Base-by-base conservation (phyloP, 2,113 vertebrate species). In the Alligator mississippiensis region DNA sequence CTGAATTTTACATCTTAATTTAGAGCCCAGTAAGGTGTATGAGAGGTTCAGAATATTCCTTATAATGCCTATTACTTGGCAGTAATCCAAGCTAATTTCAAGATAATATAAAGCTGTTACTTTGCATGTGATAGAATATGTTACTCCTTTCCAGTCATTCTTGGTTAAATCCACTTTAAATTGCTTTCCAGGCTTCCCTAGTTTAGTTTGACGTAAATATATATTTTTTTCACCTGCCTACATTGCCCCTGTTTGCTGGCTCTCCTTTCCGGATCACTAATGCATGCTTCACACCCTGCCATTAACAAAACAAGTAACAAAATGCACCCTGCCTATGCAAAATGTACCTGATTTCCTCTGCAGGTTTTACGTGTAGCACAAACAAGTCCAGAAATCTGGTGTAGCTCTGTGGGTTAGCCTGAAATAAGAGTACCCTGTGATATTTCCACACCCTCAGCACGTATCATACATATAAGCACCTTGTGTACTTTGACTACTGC, bases 211-310 rank as follows among this genome's bases (percentile, higher is more conserved):
- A 77, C 62, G 22, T 2, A 18, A 83, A 54, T 8, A 2, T 0
- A 10, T 1, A 0, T 9, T 2, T 13, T 79, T 30, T 59, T 55
- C 1, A 0, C 19, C 38, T 58, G n/a, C 58, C 1, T 10, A 22
- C 60, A 1, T n/a, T 16, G 34, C 59, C 24, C 34, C 72, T 24
- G 34, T 34, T 3, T 27, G 5, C 64, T 57, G 18, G 6, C 19
- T 19, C 58, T 24, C 24, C 28, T 85, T 70, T 38, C 58, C 58
- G 28, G 27, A 16, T 24, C 2, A 24, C 38, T 38, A 21, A 21
- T 38, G 30, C 11, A 57, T 38, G 47, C 58, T 12, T 47, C 81
- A 63, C n/a, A 27, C 2, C 15, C 61, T 54, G 8, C 34, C n/a
- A 0, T 0, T 22, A 27, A 59, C 27, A 19, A 64, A 79, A 7